These are phyloP conservation scores for Apocheima hispidaria DNA, from an alignment of 2,888 invertebrate genomes.

Conservation along the genomic window DNA sequence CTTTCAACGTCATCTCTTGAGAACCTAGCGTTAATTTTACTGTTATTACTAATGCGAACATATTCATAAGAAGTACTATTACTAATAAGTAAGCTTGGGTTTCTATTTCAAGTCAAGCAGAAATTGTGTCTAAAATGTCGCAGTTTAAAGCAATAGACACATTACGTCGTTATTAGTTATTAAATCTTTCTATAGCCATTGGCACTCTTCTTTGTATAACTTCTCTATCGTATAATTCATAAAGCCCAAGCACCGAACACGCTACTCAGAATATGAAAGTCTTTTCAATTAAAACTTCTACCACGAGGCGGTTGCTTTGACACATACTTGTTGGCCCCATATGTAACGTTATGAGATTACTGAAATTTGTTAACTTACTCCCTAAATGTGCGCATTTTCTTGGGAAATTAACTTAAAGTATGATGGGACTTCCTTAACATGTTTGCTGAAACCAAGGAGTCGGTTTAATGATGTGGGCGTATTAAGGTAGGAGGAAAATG, in stretches of 20 bases:
- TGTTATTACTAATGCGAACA: too few species aligned
- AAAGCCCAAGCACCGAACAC: neutral
- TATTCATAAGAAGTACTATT: too few species aligned
- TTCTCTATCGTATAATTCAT: too few species aligned
- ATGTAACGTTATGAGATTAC: conserved; percentile 22
- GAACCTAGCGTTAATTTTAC: too few species aligned
- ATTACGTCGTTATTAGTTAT: too few species aligned
- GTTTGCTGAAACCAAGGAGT: conserved; percentile 26
- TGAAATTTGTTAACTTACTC: conserved; percentile 24
- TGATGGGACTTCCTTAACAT: conserved; percentile 37
- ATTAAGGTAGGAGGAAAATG: neutral
- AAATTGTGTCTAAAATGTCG: too few species aligned
- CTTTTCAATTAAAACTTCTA: conserved; percentile 16
- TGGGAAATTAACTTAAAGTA: conserved; percentile 39
- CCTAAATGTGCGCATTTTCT: conserved; percentile 29
- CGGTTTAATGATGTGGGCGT: conserved; percentile 17
- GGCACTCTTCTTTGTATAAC: too few species aligned
- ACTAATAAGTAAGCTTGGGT: too few species aligned
- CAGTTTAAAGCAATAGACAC: too few species aligned
- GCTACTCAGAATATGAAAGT: neutral
- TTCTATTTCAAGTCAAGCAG: too few species aligned
- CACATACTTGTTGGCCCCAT: conserved; percentile 27
- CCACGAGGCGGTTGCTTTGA: conserved; percentile 23
- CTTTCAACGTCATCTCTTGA: too few species aligned
- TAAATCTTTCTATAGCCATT: too few species aligned